Evolutionary conservation across 2,888 invertebrate genomes (phyloP), one percentile per base, ranked within the genome.

Genomic region (Harpalus rubripes): DNA sequence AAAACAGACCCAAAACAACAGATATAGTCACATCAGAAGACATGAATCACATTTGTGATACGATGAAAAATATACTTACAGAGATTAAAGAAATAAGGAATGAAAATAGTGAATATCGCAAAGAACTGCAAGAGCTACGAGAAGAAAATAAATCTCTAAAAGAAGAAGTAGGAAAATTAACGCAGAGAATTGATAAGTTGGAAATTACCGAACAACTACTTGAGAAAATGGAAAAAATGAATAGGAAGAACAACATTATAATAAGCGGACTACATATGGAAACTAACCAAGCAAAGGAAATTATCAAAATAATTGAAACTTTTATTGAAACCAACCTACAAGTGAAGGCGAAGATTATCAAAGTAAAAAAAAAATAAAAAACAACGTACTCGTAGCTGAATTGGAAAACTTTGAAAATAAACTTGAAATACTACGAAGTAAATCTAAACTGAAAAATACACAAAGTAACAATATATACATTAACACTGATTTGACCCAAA

Each of bases 221-320:
- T 22, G 26, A 44, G 6, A 72, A 72, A 72, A 41, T 72, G 72
- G 18, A 72, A 18, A 72, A 41, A 72, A 0, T 12, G 12, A 72
- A 72, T 32, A 72, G 72, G n/a, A 72, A 72, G 32, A 72, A 72
- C 32, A 39, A 72, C n/a, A 72, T 72, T 16, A 16, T 72, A 10
- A 72, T 72, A 72, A 72, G 1, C 41, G 72, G 72, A 44, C 26
- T 72, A 7, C 15, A 72, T 16, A 22, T 22, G n/a, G 8, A 72
- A 22, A 26, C 7, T 6, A 72, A 41, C n/a, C 0, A 15, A 41
- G n/a, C 18, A 41, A 26, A 72, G 72, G 32, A 22, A n/a, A n/a
- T 39, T 32, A 16, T 15, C 8, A 39, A 32, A 8, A 41, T 12
- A 41, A 16, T 72, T 22, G 72, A 72, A 72, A 15, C 22, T 15